Evolutionary conservation across 2,888 invertebrate genomes (phyloP).

Genomic region (Morinoia aosen): DNA sequence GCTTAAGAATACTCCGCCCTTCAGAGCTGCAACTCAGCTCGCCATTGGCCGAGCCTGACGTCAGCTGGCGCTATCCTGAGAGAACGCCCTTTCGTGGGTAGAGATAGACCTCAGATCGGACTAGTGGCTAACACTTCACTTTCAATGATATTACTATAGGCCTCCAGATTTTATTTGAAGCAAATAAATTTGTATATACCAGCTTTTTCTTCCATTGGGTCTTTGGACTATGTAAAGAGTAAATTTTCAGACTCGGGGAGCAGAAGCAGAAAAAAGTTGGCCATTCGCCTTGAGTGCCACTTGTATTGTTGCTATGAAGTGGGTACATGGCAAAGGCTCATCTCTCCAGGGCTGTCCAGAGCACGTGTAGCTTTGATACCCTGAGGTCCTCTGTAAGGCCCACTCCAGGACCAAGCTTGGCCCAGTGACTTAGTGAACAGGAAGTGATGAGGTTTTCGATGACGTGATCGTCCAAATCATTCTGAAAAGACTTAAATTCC

Average conservation of each 20-base stretch:
- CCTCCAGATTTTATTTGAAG: not conserved
- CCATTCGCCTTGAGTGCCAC: not conserved
- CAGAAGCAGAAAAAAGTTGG: not conserved
- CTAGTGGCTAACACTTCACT: not conserved
- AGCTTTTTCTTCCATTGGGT: not conserved
- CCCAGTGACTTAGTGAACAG: conserved; percentile 12
- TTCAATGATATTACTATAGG: not conserved
- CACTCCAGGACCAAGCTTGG: not conserved
- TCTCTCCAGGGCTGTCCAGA: not conserved
- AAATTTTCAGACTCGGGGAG: not conserved
- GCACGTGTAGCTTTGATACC: conserved; percentile 24
- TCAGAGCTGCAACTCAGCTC: conserved; percentile 47
- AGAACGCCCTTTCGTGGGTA: conserved; percentile 47
- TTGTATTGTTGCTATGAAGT: not conserved
- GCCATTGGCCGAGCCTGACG: conserved; percentile 43
- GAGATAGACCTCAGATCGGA: conserved; percentile 23
- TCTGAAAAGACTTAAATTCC: not conserved
- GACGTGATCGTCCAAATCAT: not conserved
- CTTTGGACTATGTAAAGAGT: not conserved
- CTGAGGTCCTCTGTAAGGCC: not conserved
- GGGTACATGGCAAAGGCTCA: conserved; percentile 26
- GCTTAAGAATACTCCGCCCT: conserved; percentile 42
- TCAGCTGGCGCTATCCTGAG: conserved; percentile 42
- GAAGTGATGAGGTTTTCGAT: not conserved
- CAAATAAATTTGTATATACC: not conserved